These are phyloP conservation scores for Anguilla japonica DNA, from an alignment of 2,113 vertebrate species.

Conservation along the genomic window DNA sequence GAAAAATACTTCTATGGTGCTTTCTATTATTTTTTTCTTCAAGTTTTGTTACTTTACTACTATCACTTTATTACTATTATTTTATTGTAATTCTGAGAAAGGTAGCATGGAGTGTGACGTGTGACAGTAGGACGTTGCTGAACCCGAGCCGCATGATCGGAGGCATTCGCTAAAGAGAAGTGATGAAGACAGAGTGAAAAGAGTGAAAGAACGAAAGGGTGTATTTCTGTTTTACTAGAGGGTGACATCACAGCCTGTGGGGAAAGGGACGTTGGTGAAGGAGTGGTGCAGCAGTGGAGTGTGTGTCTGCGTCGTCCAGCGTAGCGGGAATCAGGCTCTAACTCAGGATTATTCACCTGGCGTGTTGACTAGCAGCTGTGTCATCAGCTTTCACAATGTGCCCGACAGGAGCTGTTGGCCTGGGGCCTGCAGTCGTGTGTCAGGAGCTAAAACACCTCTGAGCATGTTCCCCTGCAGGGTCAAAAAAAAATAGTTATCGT, in stretches of 20 bases:
- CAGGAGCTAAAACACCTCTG: slow-evolving; percentile 51
- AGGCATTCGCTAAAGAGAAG: background rate
- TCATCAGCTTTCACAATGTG: background rate
- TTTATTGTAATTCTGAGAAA: background rate
- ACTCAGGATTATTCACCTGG: background rate
- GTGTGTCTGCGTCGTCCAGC: background rate
- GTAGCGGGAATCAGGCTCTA: background rate
- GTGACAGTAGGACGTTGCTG: background rate
- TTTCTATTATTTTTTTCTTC: slow-evolving; percentile 41
- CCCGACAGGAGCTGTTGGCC: background rate
- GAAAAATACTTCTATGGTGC: slow-evolving; percentile 43
- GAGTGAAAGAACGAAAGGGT: no score
- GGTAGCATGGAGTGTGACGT: background rate
- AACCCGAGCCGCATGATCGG: background rate
- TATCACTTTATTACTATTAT: background rate
- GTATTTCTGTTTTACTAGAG: background rate
- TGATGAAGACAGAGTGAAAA: background rate
- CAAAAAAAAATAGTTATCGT: background rate
- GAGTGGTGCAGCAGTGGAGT: background rate
- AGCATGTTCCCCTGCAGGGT: slow-evolving; percentile 50
- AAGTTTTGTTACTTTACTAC: slow-evolving; percentile 29
- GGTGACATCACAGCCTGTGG: no score
- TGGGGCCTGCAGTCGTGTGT: slow-evolving; percentile 41
- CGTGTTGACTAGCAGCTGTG: background rate
- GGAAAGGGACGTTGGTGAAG: no score